A percentile compares a stretch with the other conserved stretches of the same genome.
Evolutionary conservation across 2,113 vertebrate species (phyloP).

Genomic region (Clarias macrocephalus): DNA sequence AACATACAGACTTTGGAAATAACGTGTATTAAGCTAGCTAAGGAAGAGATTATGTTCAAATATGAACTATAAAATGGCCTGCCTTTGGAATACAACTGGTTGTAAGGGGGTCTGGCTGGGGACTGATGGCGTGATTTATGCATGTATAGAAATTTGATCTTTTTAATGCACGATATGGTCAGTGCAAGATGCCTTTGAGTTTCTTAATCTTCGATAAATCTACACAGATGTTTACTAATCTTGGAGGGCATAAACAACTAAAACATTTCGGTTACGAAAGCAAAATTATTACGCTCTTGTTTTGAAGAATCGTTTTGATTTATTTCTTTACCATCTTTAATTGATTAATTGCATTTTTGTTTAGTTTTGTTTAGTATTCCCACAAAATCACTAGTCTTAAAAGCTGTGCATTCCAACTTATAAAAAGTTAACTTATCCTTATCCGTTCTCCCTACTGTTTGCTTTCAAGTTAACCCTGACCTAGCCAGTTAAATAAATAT

Average conservation of each 20-base stretch:
- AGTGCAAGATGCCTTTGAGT: not conserved
- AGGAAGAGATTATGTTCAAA: not conserved
- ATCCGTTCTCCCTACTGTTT: not conserved
- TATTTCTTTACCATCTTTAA: not conserved
- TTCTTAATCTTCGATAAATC: not conserved
- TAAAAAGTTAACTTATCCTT: not conserved
- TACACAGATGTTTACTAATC: not conserved
- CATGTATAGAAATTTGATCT: not conserved
- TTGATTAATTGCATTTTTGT: not conserved
- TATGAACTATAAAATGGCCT: not conserved
- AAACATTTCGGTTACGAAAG: not conserved
- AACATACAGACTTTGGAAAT: not conserved
- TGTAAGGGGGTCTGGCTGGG: not conserved
- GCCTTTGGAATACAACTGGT: not conserved
- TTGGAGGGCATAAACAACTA: not conserved
- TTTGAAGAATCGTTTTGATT: not conserved
- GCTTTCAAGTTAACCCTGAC: not conserved
- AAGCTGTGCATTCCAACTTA: not conserved
- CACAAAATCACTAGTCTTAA: not conserved
- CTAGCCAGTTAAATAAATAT: not conserved
- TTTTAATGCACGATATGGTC: not conserved
- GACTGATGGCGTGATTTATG: not conserved
- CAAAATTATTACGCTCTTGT: not conserved
- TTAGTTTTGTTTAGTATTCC: not conserved
- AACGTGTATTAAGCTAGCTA: not conserved